Evolutionary conservation across 64 coral and sea anemone species (phyloP).

Genomic region (Porites australiensis): DNA sequence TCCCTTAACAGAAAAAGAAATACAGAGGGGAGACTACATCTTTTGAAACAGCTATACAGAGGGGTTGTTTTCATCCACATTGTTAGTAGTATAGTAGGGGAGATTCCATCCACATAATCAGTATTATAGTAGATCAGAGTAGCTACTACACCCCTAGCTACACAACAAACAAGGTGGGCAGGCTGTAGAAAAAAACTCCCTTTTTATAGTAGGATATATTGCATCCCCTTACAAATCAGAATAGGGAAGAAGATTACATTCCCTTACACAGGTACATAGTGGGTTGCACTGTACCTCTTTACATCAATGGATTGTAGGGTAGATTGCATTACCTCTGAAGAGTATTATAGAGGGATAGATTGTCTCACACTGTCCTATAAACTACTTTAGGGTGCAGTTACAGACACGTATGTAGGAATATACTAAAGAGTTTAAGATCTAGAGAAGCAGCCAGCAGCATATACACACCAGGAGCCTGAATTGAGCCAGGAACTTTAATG

Average conservation of each 20-base stretch:
- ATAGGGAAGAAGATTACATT: background rate
- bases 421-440: conserved; percentile 42
- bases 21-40: too few species aligned
- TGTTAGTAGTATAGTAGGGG: too few species aligned
- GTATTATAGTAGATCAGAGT: too few species aligned
- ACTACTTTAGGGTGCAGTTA: background rate
- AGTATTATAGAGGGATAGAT: too few species aligned
- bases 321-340: background rate
- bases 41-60: too few species aligned
- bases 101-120: too few species aligned
- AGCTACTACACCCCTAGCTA: too few species aligned
- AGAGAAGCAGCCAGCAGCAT: conserved; percentile 45
- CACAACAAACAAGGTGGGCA: too few species aligned
- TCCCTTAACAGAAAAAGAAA: too few species aligned
- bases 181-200: too few species aligned
- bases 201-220: too few species aligned
- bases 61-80: too few species aligned
- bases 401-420: conserved; percentile 38
- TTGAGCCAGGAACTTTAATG: conserved; percentile 99
- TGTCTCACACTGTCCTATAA: background rate
- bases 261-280: background rate
- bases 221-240: background rate
- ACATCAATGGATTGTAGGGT: background rate
- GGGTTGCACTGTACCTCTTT: background rate
- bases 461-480: conserved; percentile 99